Percentiles rank a stretch among this genome's conserved stretches.
phyloP scores from a whole-genome alignment of 2,797 vertebrate genomes.

The Eulemur albifrons region DNA sequence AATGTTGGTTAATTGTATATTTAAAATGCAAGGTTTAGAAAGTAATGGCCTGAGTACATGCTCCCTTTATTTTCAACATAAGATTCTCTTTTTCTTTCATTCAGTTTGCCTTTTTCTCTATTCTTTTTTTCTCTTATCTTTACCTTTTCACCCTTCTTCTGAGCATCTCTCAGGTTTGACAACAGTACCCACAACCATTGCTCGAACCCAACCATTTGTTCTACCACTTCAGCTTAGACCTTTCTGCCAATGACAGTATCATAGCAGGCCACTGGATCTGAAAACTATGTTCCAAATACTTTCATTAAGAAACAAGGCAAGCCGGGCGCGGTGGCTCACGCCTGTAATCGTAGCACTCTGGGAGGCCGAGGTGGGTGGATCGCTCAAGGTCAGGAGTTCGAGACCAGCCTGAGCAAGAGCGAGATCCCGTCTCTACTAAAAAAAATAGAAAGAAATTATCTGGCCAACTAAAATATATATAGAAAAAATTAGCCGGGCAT shows the following conservation, averaged over 20 bases:
- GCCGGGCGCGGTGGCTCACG: too few species aligned
- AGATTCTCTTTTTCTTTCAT: neutral
- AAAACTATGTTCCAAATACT: constrained; percentile 27
- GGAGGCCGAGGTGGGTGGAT: too few species aligned
- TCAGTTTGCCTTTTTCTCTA: neutral
- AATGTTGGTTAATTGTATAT: neutral
- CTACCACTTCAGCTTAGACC: neutral
- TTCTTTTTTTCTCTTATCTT: neutral
- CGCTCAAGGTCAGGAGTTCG: too few species aligned
- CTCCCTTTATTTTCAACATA: constrained; percentile 2
- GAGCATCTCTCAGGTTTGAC: neutral
- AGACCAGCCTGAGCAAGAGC: too few species aligned
- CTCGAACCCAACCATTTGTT: neutral
- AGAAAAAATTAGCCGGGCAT: too few species aligned
- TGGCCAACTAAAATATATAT: too few species aligned
- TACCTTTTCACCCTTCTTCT: neutral
- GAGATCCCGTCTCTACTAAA: too few species aligned
- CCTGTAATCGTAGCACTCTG: too few species aligned
- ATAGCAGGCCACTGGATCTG: neutral
- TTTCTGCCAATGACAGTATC: constrained; percentile 19
- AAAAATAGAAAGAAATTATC: too few species aligned
- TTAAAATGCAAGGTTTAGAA: constrained; percentile 23
- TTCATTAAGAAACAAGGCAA: neutral
- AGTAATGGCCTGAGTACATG: neutral
- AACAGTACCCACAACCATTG: neutral